Conservation (phyloP, 2,113 vertebrate genomes). For the Sinosuthora webbiana region DNA sequence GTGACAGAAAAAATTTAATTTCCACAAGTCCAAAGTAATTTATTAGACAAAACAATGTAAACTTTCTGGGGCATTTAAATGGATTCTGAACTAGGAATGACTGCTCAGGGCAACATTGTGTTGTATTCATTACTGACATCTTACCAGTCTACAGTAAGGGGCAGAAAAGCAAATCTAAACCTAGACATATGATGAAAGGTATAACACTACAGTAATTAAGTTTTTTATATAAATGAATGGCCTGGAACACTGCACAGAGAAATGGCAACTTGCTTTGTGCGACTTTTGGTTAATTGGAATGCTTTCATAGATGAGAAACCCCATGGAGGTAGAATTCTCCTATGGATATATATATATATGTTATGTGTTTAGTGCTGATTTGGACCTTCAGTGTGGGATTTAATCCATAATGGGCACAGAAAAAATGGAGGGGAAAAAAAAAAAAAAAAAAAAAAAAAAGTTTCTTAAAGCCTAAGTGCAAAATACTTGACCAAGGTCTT, state of each 20-base stretch:
- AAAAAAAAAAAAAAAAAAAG: neutral
- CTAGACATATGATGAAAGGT: neutral
- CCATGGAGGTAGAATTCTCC: neutral
- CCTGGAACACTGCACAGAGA: neutral
- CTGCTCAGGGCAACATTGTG: neutral
- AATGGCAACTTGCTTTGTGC: neutral
- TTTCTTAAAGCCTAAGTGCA: neutral
- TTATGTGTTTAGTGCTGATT: neutral
- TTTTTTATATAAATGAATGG: neutral
- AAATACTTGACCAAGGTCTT: neutral
- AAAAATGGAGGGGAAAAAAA: accelerated
- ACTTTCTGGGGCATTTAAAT: neutral
- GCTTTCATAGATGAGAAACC: neutral
- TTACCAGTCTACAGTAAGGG: neutral
- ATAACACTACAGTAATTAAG: neutral
- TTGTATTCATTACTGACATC: neutral
- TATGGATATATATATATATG: neutral
- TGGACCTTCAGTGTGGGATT: neutral
- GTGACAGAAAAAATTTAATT: neutral
- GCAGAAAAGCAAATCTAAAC: neutral
- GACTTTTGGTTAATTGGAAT: neutral
- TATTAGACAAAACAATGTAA: neutral
- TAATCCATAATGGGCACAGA: neutral
- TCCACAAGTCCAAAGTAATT: neutral
- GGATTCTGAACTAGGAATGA: neutral